These are phyloP conservation scores for Poeciliopsis prolifica DNA, from an alignment of 2,113 vertebrate genomes.

Conservation along the genomic window DNA sequence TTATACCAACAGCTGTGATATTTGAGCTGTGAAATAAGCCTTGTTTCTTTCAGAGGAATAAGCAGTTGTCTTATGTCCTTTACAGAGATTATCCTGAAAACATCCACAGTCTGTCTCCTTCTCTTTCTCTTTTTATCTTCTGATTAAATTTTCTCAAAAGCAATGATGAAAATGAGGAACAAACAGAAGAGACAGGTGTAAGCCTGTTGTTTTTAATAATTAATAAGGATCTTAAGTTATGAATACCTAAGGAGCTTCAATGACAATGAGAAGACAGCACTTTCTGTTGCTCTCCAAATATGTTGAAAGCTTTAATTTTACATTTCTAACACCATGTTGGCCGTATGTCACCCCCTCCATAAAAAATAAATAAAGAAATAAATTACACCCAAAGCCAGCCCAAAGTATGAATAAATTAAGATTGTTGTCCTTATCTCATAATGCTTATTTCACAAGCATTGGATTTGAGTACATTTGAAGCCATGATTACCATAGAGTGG, in stretches of 20 bases:
- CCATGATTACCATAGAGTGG: no score
- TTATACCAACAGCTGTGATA: constrained; percentile 73
- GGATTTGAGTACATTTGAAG: no score
- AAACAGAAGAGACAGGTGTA: constrained; percentile 41
- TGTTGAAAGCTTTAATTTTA: constrained; percentile 47
- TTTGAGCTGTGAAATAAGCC: constrained; percentile 69
- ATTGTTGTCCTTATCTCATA: no score
- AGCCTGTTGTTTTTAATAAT: constrained; percentile 51
- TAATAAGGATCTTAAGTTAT: constrained; percentile 39
- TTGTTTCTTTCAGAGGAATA: constrained; percentile 47
- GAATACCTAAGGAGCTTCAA: constrained; percentile 31
- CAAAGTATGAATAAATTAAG: no score
- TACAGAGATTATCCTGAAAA: constrained; percentile 61
- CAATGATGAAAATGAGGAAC: constrained; percentile 20
- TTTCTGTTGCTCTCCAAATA: constrained; percentile 27
- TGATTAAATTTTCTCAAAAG: constrained; percentile 29
- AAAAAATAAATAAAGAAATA: constrained; percentile 6
- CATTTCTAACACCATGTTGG: constrained; percentile 23
- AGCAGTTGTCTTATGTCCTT: constrained; percentile 61
- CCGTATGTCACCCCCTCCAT: constrained; percentile 5
- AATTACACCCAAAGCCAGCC: constrained; percentile 20
- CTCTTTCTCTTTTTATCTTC: constrained; percentile 37
- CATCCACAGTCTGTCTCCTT: constrained; percentile 51
- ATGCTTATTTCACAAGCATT: no score
- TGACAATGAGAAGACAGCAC: constrained; percentile 21